phyloP scores from a whole-genome alignment of 1,140 invertebrate species.

The Orchesella cincta region DNA sequence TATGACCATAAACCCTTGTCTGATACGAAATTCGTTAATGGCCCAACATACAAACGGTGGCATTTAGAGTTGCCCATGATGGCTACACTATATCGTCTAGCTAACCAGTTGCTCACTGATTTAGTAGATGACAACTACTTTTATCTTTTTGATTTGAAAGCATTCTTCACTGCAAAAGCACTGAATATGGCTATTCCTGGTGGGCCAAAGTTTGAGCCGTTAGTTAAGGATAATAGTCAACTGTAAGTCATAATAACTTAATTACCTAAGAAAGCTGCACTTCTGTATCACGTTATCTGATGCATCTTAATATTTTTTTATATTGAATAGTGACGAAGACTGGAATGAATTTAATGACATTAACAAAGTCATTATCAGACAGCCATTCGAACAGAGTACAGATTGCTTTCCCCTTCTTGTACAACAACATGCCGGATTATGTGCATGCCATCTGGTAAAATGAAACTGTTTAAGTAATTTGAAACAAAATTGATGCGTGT shows the following conservation, averaged over 20 bases:
- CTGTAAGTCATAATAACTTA: conserved; percentile 75
- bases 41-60: conserved; percentile 95
- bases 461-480: too few relatives aligned
- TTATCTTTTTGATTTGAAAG: conserved; percentile 98
- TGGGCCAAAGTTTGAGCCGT: conserved; percentile 98
- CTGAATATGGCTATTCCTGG: conserved; percentile 99
- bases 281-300: too few relatives aligned
- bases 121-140: conserved; percentile 98
- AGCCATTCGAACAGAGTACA: conserved; percentile 99
- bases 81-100: conserved; percentile 94
- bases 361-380: conserved; percentile 99
- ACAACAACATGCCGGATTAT: conserved; percentile 97
- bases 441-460: conserved; percentile 90
- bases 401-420: conserved; percentile 98
- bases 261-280: too few relatives aligned
- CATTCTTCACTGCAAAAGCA: conserved; percentile 99
- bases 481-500: neutral
- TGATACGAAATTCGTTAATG: conserved; percentile 91
- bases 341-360: conserved; percentile 99
- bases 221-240: conserved; percentile 96
- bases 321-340: conserved; percentile 95
- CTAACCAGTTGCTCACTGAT: conserved; percentile 97
- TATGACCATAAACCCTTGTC: conserved; percentile 97
- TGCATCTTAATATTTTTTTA: too few relatives aligned
- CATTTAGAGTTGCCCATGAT: conserved; percentile 92